Base-by-base conservation (phyloP, 92 coral and sea anemone species). In the Meandrina meandrites region DNA sequence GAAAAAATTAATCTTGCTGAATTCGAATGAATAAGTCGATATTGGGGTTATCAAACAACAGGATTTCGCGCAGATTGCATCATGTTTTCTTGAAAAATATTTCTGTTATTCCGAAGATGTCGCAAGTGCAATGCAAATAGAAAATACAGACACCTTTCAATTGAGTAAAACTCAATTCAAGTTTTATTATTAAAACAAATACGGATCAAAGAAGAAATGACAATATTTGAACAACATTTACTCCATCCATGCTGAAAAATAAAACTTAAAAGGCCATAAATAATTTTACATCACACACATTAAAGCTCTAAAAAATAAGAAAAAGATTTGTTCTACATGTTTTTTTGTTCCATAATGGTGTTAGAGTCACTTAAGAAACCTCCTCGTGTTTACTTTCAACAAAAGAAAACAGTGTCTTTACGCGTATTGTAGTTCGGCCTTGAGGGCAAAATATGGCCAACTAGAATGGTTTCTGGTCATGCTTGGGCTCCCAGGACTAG, bases 371-470 rank as follows among this genome's bases (percentile, higher is more conserved):
- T 75, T 30, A 54, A 72, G 67, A 51, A 83, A 75, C 15, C 64
- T 24, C 74, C 81, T 60, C 75, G 45, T 60, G 64, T 66, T 45
- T 62, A 22, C 80, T 17, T 7, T 53, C 18, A 34, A 36, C 30
- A 42, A 32, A 77, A 42, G 24, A 40, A 62, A 56, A 40, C 10
- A 51, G 80, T 85, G 50, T 77, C 18, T 78, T 81, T 86, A 92
- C 69, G 82, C 73, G 86, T 92, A 92, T 60, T 92, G 94, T 3
- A 92, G 85, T 86, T 87, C 92, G 30, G 92, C 93, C 54, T 92
- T 92, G 24, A 90, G 84, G 79, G 91, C 86, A 36, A 92, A 80
- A 30, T 92, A 92, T 24, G 94, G 93, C 86, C 88, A 85, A 30
- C 64, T 68, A 21, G 83, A n/a, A 17, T 77, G 88, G 22, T 48